Evolutionary conservation across 2,888 invertebrate genomes (phyloP).

Genomic region (Morpho achilles): DNA sequence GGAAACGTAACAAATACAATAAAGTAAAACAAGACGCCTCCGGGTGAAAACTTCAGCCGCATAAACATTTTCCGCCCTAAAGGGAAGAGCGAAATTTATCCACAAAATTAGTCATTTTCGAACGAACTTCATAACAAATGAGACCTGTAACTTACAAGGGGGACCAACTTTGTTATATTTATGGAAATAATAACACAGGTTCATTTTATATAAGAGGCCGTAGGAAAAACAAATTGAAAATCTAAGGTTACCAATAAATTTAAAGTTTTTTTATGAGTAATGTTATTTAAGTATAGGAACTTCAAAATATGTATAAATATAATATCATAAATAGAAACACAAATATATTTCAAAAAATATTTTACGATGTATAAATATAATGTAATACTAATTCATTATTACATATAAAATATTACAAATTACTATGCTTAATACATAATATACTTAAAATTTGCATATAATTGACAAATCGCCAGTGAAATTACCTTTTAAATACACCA

Average conservation of each 20-base stretch:
- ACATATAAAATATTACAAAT: too few relatives aligned
- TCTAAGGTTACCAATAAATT: too few relatives aligned
- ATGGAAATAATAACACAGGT: slow-evolving; percentile 17
- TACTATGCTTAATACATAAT: background rate
- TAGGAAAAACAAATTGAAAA: too few relatives aligned
- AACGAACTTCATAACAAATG: slow-evolving; percentile 57
- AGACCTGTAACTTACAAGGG: slow-evolving; percentile 43
- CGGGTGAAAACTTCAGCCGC: slow-evolving; percentile 25
- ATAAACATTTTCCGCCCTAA: slow-evolving; percentile 27
- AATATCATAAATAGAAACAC: too few relatives aligned
- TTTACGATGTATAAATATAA: too few relatives aligned
- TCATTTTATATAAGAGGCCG: slow-evolving; percentile 1
- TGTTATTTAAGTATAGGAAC: too few relatives aligned
- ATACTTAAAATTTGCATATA: background rate
- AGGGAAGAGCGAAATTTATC: slow-evolving; percentile 30
- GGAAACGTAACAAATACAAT: slow-evolving; percentile 15
- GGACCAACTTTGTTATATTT: slow-evolving; percentile 26
- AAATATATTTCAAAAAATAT: too few relatives aligned
- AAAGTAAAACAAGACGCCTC: slow-evolving; percentile 22
- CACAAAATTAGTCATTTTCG: slow-evolving; percentile 35
- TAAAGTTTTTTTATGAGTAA: too few relatives aligned
- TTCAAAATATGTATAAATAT: too few relatives aligned
- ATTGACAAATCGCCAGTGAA: background rate
- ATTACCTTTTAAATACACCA: slow-evolving; percentile 2
- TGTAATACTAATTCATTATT: too few relatives aligned